phyloP scores from a whole-genome alignment of 2,113 vertebrate genomes.

The Sander vitreus region DNA sequence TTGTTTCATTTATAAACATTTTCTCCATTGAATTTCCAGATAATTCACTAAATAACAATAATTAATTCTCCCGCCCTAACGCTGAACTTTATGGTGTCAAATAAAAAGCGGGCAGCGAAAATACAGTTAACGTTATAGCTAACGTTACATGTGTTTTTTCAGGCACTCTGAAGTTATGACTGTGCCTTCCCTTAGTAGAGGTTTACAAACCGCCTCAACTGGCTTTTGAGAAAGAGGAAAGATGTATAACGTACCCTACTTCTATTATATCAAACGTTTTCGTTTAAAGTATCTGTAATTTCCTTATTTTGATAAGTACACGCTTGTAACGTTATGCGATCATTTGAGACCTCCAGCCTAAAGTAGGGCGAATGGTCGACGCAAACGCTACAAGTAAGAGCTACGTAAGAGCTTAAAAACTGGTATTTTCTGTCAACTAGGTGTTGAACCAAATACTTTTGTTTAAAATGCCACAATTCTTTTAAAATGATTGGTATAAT shows the following conservation, averaged over 20 bases:
- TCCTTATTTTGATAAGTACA: too few species aligned
- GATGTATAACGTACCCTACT: neutral
- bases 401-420: neutral
- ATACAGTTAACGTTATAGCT: too few species aligned
- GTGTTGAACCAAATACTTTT: accelerated
- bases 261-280: neutral
- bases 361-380: neutral
- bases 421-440: accelerated
- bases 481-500: accelerated
- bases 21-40: too few species aligned
- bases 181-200: neutral
- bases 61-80: too few species aligned
- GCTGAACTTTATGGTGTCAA: neutral
- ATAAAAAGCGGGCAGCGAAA: neutral
- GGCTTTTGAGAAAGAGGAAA: neutral
- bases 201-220: neutral
- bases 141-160: neutral
- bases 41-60: neutral
- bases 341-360: too few species aligned
- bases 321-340: too few species aligned
- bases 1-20: too few species aligned
- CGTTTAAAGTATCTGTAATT: too few species aligned
- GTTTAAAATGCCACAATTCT: accelerated
- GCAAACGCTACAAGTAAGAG: neutral
- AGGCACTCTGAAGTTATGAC: neutral